Percentiles rank a stretch among this genome's conserved stretches.
phyloP scores from a whole-genome alignment of 2,888 invertebrate species.

The Liposcelis brunnea region DNA sequence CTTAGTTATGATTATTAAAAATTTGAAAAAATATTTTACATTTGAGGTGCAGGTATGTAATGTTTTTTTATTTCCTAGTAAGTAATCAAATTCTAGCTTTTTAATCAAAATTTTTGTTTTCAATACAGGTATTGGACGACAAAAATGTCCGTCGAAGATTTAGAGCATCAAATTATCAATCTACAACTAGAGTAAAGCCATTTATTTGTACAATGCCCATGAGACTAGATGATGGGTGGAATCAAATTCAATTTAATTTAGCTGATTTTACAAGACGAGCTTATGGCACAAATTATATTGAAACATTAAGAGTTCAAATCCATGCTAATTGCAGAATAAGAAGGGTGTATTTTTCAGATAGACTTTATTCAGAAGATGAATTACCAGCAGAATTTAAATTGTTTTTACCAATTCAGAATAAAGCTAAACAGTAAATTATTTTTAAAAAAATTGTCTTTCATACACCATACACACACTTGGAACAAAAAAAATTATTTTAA shows the following conservation, averaged over 20 bases:
- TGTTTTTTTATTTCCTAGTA: not conserved
- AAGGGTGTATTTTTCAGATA: constrained; percentile 69
- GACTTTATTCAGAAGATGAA: constrained; percentile 87
- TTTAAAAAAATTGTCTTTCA: not conserved
- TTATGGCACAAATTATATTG: constrained; percentile 64
- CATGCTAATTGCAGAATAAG: constrained; percentile 91
- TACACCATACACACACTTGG: too few relatives aligned
- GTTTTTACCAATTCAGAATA: constrained; percentile 68
- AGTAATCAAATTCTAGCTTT: constrained; percentile 1
- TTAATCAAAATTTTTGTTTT: not conserved
- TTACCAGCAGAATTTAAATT: constrained; percentile 90
- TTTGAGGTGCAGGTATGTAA: constrained; percentile 81
- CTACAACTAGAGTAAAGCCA: constrained; percentile 85
- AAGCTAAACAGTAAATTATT: constrained; percentile 11
- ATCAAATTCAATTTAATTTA: constrained; percentile 86
- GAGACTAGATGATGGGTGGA: constrained; percentile 88
- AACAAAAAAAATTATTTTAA: too few relatives aligned
- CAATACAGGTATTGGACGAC: constrained; percentile 71
- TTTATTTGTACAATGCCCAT: constrained; percentile 97
- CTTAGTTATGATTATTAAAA: constrained; percentile 88
- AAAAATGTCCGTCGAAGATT: constrained; percentile 68
- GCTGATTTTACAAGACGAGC: constrained; percentile 74
- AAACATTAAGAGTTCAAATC: constrained; percentile 60
- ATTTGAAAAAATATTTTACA: constrained; percentile 83
- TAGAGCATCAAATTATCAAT: constrained; percentile 71